phyloP scores from a whole-genome alignment of 2,888 invertebrate genomes.

The Eupeodes luniger region DNA sequence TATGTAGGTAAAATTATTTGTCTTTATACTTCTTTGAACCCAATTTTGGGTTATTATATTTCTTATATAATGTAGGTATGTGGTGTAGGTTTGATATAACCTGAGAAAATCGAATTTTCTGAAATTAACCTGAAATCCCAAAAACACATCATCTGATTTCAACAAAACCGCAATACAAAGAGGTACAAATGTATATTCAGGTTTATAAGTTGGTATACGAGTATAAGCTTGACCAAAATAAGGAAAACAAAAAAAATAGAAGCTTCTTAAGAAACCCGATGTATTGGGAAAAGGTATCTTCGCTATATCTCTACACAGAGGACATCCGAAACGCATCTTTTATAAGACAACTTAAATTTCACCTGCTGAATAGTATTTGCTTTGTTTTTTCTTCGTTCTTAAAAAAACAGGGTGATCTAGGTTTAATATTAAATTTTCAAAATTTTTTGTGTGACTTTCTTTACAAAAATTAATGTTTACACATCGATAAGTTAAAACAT shows the following conservation, averaged over 20 bases:
- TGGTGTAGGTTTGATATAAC: background rate
- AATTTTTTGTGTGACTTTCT: too few relatives aligned
- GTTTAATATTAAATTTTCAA: background rate
- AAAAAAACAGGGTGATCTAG: slow-evolving; percentile 12
- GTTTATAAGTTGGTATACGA: too few relatives aligned
- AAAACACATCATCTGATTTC: slow-evolving; percentile 9
- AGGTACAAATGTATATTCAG: background rate
- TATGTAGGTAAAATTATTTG: background rate
- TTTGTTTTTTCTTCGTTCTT: slow-evolving; percentile 9
- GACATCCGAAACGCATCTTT: slow-evolving; percentile 25
- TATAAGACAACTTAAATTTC: slow-evolving; percentile 48
- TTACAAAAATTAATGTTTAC: too few relatives aligned
- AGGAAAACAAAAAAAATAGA: background rate
- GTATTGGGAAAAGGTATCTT: background rate
- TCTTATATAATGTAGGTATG: background rate
- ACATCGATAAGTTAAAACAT: too few relatives aligned
- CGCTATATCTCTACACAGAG: background rate
- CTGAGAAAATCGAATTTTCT: slow-evolving; percentile 42
- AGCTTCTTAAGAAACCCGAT: slow-evolving; percentile 10
- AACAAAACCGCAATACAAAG: slow-evolving; percentile 32
- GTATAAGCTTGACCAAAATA: slow-evolving; percentile 7
- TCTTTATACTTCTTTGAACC: background rate
- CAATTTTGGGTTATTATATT: slow-evolving; percentile 43
- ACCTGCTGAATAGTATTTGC: slow-evolving; percentile 26
- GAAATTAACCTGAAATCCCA: slow-evolving; percentile 20